Base-by-base conservation (phyloP, 2,888 invertebrate species). In the Macrosoma leucophasiata region DNA sequence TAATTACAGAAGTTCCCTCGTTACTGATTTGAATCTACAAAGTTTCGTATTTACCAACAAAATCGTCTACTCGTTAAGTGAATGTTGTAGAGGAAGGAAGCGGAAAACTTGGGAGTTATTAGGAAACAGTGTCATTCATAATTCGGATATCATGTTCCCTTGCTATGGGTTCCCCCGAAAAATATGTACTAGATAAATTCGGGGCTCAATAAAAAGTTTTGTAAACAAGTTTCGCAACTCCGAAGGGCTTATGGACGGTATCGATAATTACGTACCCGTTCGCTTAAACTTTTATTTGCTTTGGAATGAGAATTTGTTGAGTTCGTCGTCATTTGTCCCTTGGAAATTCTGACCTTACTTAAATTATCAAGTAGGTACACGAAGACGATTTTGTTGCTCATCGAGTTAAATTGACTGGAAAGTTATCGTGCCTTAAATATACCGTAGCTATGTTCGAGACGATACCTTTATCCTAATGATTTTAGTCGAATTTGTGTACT, bases 151-250 rank as follows among this genome's bases (percentile, higher is more conserved):
- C 63, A 58, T 65, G 61, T 75, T 70, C 61, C 59, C 57, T 51
- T 55, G 52, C 45, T 51, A 55, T 48, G 46, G 29, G 47, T 48
- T 52, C 53, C 50, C 58, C 56, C 54, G 48, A 57, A 66, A 71
- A 73, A 69, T 72, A 69, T 67, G 60, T 55, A 52, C 56, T 65
- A 66, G 64, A 72, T 62, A 67, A 72, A 67, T 67, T 63, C 52
- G 45, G 36, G 64, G 62, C 66, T 67, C 42, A 48, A 44, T 45
- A 53, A 59, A 62, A 72, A 66, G 52, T 68, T 65, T 48, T 36
- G 43, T 52, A 59, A 65, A 62, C 58, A 68, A 69, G 57, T 63
- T 65, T 49, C 39, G 48, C 49, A 61, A 62, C 55, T 59, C 46
- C 37, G 43, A 52, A 61, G 60, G 65, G 60, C 62, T 62, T 56